Evolutionary conservation across 1,140 invertebrate genomes (phyloP).

Genomic region (Colletes latitarsis): DNA sequence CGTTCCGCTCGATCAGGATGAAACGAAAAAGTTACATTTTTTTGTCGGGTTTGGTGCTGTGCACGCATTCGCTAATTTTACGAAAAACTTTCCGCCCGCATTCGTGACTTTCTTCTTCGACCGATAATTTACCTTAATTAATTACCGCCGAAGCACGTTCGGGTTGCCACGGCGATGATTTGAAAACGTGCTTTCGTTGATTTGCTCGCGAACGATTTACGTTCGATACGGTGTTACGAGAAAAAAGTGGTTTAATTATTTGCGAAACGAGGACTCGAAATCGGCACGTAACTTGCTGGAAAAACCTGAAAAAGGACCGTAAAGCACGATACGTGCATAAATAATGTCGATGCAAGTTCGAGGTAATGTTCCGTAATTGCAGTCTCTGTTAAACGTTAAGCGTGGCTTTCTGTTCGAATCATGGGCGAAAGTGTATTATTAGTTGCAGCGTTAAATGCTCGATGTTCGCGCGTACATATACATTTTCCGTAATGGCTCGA

Average conservation of each 20-base stretch:
- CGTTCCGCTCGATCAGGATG: neutral
- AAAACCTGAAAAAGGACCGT: neutral
- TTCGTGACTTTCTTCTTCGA: neutral
- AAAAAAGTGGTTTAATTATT: too few relatives aligned
- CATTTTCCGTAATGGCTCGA: constrained; percentile 1
- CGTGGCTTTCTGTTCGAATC: neutral
- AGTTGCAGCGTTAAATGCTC: neutral
- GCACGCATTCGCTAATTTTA: neutral
- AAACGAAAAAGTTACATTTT: neutral
- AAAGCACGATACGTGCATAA: neutral
- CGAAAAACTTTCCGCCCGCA: neutral
- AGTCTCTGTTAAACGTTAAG: constrained; percentile 13
- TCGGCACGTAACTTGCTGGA: too few relatives aligned
- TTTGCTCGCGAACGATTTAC: neutral
- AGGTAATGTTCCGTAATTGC: constrained; percentile 24
- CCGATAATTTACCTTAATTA: constrained; percentile 25
- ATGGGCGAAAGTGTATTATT: constrained; percentile 28
- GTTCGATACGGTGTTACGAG: too few relatives aligned
- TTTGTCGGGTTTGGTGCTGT: neutral
- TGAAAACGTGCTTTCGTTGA: too few relatives aligned
- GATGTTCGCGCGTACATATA: neutral
- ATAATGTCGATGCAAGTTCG: constrained; percentile 16
- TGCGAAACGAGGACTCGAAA: too few relatives aligned
- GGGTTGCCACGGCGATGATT: too few relatives aligned
- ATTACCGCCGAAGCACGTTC: neutral